Base-by-base conservation (phyloP, 2,113 vertebrate genomes). In the Cyanoliseus patagonus region DNA sequence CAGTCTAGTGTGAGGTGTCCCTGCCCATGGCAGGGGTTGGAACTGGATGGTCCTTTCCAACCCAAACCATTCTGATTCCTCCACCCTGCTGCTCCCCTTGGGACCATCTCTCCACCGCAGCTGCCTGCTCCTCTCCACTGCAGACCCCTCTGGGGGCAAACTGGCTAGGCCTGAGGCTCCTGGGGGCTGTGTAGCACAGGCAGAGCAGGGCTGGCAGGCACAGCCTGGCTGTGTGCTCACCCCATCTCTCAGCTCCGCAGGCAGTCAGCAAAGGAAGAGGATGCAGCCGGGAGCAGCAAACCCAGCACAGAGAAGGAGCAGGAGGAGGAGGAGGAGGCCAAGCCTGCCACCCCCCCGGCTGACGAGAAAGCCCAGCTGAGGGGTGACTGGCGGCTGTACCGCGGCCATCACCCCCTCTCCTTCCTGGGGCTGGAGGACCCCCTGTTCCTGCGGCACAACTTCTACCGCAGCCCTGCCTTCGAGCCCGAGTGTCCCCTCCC, bases 401-500 rank as follows among this genome's bases (percentile, higher is more conserved):
- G 96, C 0, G 92, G 96, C 25, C 94, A 95, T 30, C 88, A 96
- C 30, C 94, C 94, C 20, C 90, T 97, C 52, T 94, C 97, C 46
- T 95, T 97, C 66, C 91, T 97, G 28, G 95, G 96, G 18, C 96
- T 95, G 0, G 98, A 98, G 53, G 98, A 98, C n/a, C 83, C 96
- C 16, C 78, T 63, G 4, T 95, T 95, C 59, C 53, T 95, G 55
- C 83, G 92, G 68, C 94, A 95, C 84, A 91, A 52, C 69, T 87
- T 90, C 55, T 96, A 96, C 66, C 96, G 94, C 53, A 90, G 95
- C 82, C 39, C 95, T 2, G 87, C 77, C 37, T 90, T 92, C 1
- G 97, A 97, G 10, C 83, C 95, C 0, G 97, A 98, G 52, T 35
- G 67, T 28, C 11, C 94, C 0, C 3, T 73, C 7, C 69, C 84